A percentile compares a stretch with the other conserved stretches of the same genome.
Conservation (phyloP, 2,797 vertebrate genomes). For the Notolepis coatsorum region DNA sequence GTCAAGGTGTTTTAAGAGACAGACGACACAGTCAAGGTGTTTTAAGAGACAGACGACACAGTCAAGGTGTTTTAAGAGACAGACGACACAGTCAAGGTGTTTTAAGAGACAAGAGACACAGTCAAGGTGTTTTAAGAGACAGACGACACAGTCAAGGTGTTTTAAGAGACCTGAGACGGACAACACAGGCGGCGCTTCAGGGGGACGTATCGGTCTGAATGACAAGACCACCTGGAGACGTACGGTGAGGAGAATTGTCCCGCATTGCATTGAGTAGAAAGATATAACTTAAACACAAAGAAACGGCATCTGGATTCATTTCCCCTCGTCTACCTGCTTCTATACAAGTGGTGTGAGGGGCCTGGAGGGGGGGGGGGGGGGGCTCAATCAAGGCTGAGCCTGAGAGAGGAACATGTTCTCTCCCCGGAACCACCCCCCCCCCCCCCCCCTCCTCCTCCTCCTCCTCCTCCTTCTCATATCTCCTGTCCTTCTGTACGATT, state of each 20-base stretch:
- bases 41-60: no score
- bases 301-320: slow-evolving; percentile 33
- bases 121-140: no score
- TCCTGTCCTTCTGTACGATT: slow-evolving; percentile 34
- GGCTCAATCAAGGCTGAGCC: slow-evolving; percentile 12
- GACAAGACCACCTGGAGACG: slow-evolving; percentile 32
- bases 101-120: no score
- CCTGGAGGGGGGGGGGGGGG: background rate
- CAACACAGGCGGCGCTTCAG: no score
- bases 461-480: slow-evolving; percentile 37
- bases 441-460: slow-evolving; percentile 10
- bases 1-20: no score
- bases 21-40: no score
- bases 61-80: no score
- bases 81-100: no score
- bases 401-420: slow-evolving; percentile 22
- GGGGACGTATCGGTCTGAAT: slow-evolving; percentile 15
- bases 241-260: slow-evolving; percentile 6
- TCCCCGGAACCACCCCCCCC: background rate
- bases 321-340: slow-evolving; percentile 44
- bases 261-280: slow-evolving; percentile 20
- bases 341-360: slow-evolving; percentile 26
- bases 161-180: no score
- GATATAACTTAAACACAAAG: slow-evolving; percentile 26
- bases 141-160: no score